Percentiles rank a stretch among this genome's conserved stretches.
Evolutionary conservation across 1,140 invertebrate genomes (phyloP).

Genomic region (Colletes gigas): DNA sequence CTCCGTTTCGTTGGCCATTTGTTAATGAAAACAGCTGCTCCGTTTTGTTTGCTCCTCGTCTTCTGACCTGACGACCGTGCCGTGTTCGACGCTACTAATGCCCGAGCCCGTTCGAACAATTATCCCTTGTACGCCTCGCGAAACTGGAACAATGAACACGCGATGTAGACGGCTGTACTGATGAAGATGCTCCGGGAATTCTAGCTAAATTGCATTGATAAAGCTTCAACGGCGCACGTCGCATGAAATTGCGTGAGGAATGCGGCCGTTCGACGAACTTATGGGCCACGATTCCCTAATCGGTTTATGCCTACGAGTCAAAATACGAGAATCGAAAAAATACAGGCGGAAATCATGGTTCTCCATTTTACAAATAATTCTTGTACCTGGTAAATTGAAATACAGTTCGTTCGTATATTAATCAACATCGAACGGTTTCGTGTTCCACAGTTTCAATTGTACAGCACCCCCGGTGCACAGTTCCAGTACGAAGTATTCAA

Average conservation of each 20-base stretch:
- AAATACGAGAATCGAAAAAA: no score
- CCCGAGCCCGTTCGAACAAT: constrained; percentile 19
- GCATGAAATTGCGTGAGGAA: constrained; percentile 45
- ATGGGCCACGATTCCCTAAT: no score
- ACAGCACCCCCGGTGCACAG: no score
- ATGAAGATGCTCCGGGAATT: constrained; percentile 45
- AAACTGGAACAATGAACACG: constrained; percentile 37
- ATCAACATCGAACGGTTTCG: background rate
- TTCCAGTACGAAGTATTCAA: background rate
- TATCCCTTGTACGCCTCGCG: constrained; percentile 10
- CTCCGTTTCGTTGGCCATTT: constrained; percentile 19
- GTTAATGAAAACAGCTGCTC: constrained; percentile 42
- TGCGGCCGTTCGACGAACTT: background rate
- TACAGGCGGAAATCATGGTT: no score
- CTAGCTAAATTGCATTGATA: constrained; percentile 48
- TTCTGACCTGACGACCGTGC: no score
- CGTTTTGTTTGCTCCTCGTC: background rate
- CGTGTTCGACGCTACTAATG: background rate
- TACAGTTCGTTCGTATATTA: no score
- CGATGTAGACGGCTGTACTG: background rate
- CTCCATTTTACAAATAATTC: no score
- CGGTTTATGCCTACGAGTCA: no score
- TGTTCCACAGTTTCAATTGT: background rate
- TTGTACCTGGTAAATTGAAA: no score
- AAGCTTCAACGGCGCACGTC: constrained; percentile 43